Evolutionary conservation across 2,113 vertebrate species (phyloP), one percentile per base, ranked within the genome.

Genomic region (Sebastes schlegelii): DNA sequence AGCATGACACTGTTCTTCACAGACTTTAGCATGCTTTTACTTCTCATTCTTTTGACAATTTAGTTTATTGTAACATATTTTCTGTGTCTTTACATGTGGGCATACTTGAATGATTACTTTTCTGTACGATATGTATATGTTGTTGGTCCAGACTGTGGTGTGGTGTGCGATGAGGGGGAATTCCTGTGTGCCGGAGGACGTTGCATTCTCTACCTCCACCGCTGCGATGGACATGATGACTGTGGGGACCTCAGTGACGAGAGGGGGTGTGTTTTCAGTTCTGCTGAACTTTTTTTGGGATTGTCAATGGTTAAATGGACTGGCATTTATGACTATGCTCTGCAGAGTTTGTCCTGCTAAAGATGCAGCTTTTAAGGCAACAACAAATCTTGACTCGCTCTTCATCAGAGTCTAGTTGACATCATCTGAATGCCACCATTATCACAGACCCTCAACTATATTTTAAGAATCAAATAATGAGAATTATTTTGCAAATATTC

Each of bases 171-270:
- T 0, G 80, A 91, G 1, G 93, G 94, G 0, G 96, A 98, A 90
- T 96, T 97, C 86, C 85, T 92, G 43, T 99, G 98, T 14, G 85
- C 88, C 0, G 91, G 86, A 0, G 96, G 97, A 1, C 94, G 61
- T 1, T 98, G 98, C 13, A 87, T 98, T 51, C 93, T 96, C 0
- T 96, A 95, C 83, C 64, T 94, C 0, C 95, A 94, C 16, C 95
- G 94, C 86, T 98, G 98, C 13, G 95, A 98, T 0, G 96, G 98
- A 10, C 96, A 88, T 4, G 95, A 97, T 0, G 95, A 98, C 94
- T 99, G 97, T 4, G 97, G 95, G 0, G 97, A 98, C 61, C 92
- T 96, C 65, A 96, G 96, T 0, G 97, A 98, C 12, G 98, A 99
- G 86, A 88, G 80, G 0, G 94, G 89, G 85, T 99, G 95, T 48